Base-by-base conservation (phyloP, 2,113 vertebrate species). In the Solenodon paradoxus region DNA sequence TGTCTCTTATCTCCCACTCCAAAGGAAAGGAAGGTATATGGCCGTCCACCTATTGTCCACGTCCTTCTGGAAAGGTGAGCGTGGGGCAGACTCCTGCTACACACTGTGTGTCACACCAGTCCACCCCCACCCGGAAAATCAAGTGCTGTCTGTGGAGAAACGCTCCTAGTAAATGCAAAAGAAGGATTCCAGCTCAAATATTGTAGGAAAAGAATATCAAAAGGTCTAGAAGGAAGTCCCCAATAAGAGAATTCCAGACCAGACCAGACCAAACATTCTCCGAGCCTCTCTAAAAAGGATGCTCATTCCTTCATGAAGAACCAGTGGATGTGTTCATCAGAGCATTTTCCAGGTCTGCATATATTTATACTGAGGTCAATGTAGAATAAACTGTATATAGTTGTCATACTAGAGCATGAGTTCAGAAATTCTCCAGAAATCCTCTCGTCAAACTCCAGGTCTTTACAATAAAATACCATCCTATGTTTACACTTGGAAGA, bases 401-500 rank as follows among this genome's bases (percentile, higher is more conserved):
- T 90, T 80, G 38, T 79, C 49, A 51, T 84, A 68, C 83, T 40
- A 47, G 10, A 53, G 9, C 35, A 47, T 38, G 49, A 75, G 4
- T 78, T 92, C 9, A 79, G 42, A 95, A 90, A 79, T 74, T 83
- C 71, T 47, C 45, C n/a, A 32, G 55, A 49, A 75, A 72, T 91
- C 4, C 47, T 79, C 61, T 53, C n/a, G 11, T 88, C 61, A n/a
- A 2, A 81, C 28, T 51, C 75, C 49, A 69, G 32, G 47, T 28
- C 30, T 38, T 61, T n/a, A 61, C 15, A 12, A 66, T 40, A 78
- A 78, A 88, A 88, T 91, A 35, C 9, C 49, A 61, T 51, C 15
- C 55, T 69, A 6, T 81, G 1, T 94, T 63, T 85, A 38, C 38
- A 81, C 45, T 51, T 78, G 59, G 51, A 32, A 85, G 38, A 74